phyloP scores from a whole-genome alignment of 2,888 invertebrate species.

The Frankliniella fusca region DNA sequence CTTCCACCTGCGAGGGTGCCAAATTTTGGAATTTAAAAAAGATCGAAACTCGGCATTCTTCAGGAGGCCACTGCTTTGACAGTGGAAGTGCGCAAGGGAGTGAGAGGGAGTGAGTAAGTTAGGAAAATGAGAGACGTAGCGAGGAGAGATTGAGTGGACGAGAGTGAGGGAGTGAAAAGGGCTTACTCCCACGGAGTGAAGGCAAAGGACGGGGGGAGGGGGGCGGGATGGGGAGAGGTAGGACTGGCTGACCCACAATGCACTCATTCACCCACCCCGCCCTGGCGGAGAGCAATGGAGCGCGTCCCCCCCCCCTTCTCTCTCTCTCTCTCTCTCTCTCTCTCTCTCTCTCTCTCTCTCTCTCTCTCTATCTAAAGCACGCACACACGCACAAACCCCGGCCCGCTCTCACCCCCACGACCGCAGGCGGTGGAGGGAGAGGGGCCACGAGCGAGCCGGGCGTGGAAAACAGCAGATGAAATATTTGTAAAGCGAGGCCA shows the following conservation, averaged over 20 bases:
- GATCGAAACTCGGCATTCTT: too few relatives aligned
- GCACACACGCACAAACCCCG: too few relatives aligned
- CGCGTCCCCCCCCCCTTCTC: background rate
- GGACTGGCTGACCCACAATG: background rate
- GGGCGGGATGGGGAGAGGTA: background rate
- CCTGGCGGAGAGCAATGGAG: background rate
- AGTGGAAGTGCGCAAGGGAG: too few relatives aligned
- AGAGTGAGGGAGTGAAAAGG: too few relatives aligned
- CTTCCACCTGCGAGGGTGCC: too few relatives aligned
- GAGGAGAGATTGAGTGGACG: conserved; percentile 28
- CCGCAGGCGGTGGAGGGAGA: background rate
- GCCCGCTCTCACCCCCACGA: background rate
- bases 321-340: background rate
- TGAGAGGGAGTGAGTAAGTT: background rate
- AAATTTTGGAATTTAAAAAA: too few relatives aligned
- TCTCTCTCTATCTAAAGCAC: background rate
- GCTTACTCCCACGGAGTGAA: background rate
- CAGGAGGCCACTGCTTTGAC: too few relatives aligned
- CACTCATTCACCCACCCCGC: background rate
- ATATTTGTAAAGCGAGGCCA: conserved; percentile 20
- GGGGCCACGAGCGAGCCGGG: background rate
- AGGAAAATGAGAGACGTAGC: conserved; percentile 28
- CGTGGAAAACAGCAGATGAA: background rate
- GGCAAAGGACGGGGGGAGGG: background rate
- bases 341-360: background rate